Evolutionary conservation across 2,113 vertebrate species (phyloP).

Genomic region (Salminus brasiliensis): DNA sequence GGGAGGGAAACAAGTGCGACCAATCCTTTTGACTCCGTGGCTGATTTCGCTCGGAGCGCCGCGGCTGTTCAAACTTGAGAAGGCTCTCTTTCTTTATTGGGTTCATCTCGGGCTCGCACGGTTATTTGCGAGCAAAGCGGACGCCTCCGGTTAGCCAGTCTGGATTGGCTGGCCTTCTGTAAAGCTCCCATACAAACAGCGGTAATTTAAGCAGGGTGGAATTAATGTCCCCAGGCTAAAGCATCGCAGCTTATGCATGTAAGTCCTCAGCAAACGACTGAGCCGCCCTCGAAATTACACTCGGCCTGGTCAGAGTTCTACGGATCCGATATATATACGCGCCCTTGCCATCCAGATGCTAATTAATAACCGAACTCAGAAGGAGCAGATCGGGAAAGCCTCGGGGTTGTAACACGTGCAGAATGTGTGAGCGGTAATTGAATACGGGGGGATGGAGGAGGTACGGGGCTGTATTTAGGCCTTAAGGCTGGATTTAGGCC

Average conservation of each 20-base stretch:
- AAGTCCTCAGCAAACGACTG: neutral
- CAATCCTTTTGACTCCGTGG: slow-evolving; percentile 10
- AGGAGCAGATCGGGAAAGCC: neutral
- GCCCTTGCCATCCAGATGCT: neutral
- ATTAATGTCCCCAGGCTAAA: slow-evolving; percentile 3
- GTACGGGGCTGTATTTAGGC: neutral
- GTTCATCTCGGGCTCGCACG: slow-evolving; percentile 9
- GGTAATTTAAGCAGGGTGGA: neutral
- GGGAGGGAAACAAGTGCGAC: neutral
- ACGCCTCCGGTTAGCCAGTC: slow-evolving; percentile 2
- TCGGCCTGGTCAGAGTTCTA: neutral
- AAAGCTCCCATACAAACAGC: slow-evolving; percentile 11
- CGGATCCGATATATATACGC: neutral
- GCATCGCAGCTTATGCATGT: neutral
- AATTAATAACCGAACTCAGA: neutral
- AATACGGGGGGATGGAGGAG: neutral
- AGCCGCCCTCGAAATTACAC: neutral
- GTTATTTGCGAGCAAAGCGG: slow-evolving; percentile 7
- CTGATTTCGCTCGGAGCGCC: slow-evolving; percentile 28
- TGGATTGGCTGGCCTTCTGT: slow-evolving; percentile 29
- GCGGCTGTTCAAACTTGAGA: neutral
- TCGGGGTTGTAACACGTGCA: neutral
- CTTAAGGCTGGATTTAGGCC: too few species aligned
- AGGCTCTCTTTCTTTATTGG: slow-evolving; percentile 23
- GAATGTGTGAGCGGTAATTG: neutral